Conservation (phyloP, 2,888 invertebrate species). For the Aphodius sticticus region DNA sequence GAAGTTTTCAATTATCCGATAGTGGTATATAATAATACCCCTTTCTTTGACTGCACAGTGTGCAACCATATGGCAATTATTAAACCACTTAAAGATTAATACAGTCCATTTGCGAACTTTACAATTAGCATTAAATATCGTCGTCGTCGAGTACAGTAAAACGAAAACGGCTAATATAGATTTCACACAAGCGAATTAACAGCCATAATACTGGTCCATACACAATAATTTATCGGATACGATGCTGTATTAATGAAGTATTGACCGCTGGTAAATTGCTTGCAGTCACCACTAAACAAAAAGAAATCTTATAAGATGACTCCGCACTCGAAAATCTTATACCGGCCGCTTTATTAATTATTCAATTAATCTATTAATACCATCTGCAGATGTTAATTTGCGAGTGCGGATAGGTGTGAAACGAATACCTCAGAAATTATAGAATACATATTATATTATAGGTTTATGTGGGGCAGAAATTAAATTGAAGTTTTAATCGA, state of each 20-base stretch:
- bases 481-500: constrained; percentile 21
- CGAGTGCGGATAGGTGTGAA: constrained; percentile 15
- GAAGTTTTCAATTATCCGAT: neutral
- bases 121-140: constrained; percentile 24
- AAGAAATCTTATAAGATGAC: constrained; percentile 10
- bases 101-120: constrained; percentile 18
- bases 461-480: constrained; percentile 19
- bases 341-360: constrained; percentile 19
- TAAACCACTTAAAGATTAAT: constrained; percentile 18
- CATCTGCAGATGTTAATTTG: constrained; percentile 17
- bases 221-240: neutral
- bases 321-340: constrained; percentile 14
- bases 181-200: neutral
- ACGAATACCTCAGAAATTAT: neutral
- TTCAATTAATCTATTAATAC: constrained; percentile 25
- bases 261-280: neutral
- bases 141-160: constrained; percentile 12
- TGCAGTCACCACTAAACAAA: neutral
- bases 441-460: constrained; percentile 16
- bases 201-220: neutral
- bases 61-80: constrained; percentile 8
- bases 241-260: neutral
- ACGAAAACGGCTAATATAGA: constrained; percentile 5
- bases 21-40: neutral
- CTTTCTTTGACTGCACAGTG: neutral